phyloP scores from a whole-genome alignment of 2,113 vertebrate genomes.

The Marmota flaviventris region DNA sequence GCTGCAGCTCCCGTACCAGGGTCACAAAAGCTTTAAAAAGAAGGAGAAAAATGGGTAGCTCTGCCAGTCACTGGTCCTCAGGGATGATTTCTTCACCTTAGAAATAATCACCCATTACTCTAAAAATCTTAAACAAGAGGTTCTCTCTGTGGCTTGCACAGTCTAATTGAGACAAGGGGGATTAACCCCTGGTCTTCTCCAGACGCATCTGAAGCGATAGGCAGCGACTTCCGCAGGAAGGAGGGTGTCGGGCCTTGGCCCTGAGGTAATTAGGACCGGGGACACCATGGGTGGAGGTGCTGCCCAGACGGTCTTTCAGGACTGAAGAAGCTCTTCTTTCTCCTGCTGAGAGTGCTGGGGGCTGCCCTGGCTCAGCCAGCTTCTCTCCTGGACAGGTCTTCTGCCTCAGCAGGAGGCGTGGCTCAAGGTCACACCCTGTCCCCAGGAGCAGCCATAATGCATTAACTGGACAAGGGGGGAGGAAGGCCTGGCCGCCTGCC shows the following conservation, averaged over 20 bases:
- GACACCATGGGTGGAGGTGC: background rate
- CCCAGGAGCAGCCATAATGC: background rate
- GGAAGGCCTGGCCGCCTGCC: background rate
- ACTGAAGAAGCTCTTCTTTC: background rate
- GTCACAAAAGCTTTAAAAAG: conserved; percentile 66
- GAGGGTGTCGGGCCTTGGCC: background rate
- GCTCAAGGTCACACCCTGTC: background rate
- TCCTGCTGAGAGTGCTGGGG: background rate
- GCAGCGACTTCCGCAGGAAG: background rate
- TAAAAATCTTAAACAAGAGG: conserved; percentile 62
- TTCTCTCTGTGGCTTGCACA: conserved; percentile 22
- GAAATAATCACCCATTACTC: conserved; percentile 80
- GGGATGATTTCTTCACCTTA: conserved; percentile 67
- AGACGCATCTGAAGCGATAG: background rate
- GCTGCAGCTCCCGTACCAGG: conserved; percentile 12
- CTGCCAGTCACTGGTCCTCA: conserved; percentile 62
- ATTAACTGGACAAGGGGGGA: background rate
- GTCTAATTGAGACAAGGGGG: conserved; percentile 61
- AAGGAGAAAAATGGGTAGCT: conserved; percentile 70
- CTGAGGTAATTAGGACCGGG: background rate
- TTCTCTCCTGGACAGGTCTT: background rate
- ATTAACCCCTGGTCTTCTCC: background rate
- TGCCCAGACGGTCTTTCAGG: background rate
- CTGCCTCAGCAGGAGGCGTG: background rate
- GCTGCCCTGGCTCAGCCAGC: background rate